Base-by-base conservation (phyloP, 2,888 invertebrate species). In the Agrotis clavis region DNA sequence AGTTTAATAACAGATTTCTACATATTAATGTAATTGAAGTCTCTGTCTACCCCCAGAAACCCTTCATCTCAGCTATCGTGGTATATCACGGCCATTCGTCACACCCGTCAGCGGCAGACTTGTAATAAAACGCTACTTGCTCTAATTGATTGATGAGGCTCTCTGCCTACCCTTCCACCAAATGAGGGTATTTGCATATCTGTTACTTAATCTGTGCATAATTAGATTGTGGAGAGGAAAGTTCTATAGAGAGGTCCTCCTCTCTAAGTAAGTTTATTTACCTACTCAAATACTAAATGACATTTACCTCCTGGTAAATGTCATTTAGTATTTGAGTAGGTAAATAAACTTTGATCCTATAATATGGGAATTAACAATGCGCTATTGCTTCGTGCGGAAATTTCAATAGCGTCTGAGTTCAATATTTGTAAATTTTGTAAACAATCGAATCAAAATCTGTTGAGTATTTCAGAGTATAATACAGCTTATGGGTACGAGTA, bases 131-230 rank as follows among this genome's bases (percentile, higher is more conserved):
- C 80, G 86, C 81, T 86, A 88, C 86, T 89, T 88, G 86, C 84
- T 82, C 77, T 90, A 90, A 90, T 90, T 90, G 90, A 90, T 90
- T 85, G 87, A 90, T 90, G 85, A 81, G 75, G 75, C 67, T 60
- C 59, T 60, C 35, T 74, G 73, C 79, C 56, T 47, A 72, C 76
- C 73, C 75, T 51, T 59, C 51, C 19, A 19, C 54, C 9, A 54
- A 67, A 81, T 67, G 63, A 68, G 45, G 21, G 35, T 41, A 75
- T 80, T 83, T 80, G 69, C 82, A 84, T 81, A 68, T 51, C 51
- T 71, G 57, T 66, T 69, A 64, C 79, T 67, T 79, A 72, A 67
- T 78, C 75, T 80, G 65, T 56, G 67, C 65, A 66, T 83, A 67
- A 74, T 63, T 18, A 53, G n/a, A 19, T 6, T 25, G 25, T 13